A percentile compares a stretch with the other conserved stretches of the same genome.
Evolutionary conservation across 2,888 invertebrate genomes (phyloP).

Genomic region (Brachypterus glaber): DNA sequence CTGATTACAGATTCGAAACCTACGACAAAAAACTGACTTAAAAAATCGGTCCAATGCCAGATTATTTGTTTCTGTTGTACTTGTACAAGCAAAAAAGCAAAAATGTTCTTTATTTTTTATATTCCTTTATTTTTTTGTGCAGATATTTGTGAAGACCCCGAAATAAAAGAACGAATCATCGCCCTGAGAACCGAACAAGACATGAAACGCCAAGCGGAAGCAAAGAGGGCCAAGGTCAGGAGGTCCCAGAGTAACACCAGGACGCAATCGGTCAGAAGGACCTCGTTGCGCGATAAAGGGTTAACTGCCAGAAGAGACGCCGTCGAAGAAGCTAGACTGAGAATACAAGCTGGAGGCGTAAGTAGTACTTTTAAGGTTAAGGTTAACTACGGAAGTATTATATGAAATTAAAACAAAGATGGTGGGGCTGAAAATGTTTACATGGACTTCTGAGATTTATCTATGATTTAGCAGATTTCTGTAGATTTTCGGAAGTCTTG

Average conservation of each 20-base stretch:
- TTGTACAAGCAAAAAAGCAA: no score
- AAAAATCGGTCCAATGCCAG: no score
- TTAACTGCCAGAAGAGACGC: constrained; percentile 91
- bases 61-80: no score
- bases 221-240: constrained; percentile 51
- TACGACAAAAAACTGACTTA: no score
- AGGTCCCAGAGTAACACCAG: constrained; percentile 69
- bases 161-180: constrained; percentile 80
- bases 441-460: no score
- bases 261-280: constrained; percentile 87
- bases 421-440: no score
- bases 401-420: no score
- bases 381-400: no score
- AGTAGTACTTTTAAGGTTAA: constrained; percentile 14
- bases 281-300: constrained; percentile 87
- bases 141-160: constrained; percentile 96
- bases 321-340: constrained; percentile 77
- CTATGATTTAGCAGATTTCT: no score
- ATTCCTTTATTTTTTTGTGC: constrained; percentile 13
- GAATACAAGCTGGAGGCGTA: constrained; percentile 46
- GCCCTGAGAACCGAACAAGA: constrained; percentile 87
- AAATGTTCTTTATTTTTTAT: background rate
- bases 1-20: no score
- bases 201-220: constrained; percentile 53
- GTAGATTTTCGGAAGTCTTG: no score